phyloP scores from a whole-genome alignment of 53 echinoderm and acorn worm genomes.

The Temnopleurus reevesii region DNA sequence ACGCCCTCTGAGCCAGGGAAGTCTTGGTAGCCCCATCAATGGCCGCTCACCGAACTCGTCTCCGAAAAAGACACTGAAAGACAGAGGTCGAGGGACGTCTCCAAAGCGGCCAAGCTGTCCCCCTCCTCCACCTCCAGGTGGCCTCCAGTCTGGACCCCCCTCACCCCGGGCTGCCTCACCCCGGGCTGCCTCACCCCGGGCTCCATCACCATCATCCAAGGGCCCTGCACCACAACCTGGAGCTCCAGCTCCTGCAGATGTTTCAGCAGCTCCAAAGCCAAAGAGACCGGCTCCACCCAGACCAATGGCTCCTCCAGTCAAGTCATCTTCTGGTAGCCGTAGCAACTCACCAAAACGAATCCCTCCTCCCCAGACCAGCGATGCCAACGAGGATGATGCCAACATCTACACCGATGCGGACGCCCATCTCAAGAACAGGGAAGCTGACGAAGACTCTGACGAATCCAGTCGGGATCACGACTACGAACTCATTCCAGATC shows the following conservation, averaged over 20 bases:
- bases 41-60: slow-evolving; percentile 39
- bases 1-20: slow-evolving; percentile 30
- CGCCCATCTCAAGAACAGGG: not conserved
- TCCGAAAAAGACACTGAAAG: slow-evolving; percentile 29
- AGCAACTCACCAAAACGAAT: slow-evolving; percentile 18
- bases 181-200: not conserved
- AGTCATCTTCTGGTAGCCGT: not conserved
- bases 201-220: not conserved
- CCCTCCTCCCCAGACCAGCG: not conserved
- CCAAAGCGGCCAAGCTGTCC: slow-evolving; percentile 40
- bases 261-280: not conserved
- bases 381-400: slow-evolving; percentile 2
- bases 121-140: slow-evolving; percentile 49
- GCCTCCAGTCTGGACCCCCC: not conserved
- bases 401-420: slow-evolving; percentile 54
- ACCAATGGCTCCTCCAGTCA: slow-evolving; percentile 29
- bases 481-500: slow-evolving; percentile 60
- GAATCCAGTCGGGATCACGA: slow-evolving; percentile 18
- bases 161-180: not conserved
- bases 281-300: slow-evolving; percentile 53
- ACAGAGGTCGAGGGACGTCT: slow-evolving; percentile 41
- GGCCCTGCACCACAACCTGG: not conserved
- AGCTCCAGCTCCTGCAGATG: not conserved
- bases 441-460: slow-evolving; percentile 2
- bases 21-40: slow-evolving; percentile 34